These are phyloP conservation scores for Eupithecia exiguata DNA, from an alignment of 2,888 invertebrate genomes.

Conservation along the genomic window DNA sequence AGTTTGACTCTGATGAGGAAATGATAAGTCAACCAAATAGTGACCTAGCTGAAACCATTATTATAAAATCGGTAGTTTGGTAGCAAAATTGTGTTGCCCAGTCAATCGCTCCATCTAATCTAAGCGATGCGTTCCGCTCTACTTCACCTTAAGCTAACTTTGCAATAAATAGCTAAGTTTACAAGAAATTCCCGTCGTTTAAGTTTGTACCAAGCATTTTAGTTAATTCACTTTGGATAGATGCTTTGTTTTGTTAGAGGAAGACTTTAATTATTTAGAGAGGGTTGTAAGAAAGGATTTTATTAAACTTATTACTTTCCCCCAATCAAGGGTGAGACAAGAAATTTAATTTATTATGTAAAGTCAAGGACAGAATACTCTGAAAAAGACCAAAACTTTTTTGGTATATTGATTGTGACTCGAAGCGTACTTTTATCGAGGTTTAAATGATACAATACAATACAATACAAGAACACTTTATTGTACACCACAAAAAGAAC, in stretches of 20 bases:
- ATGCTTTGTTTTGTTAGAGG: constrained; percentile 22
- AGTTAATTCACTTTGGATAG: constrained; percentile 21
- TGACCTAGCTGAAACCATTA: constrained; percentile 6
- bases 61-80: constrained; percentile 8
- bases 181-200: constrained; percentile 31
- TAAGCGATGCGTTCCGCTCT: constrained; percentile 31
- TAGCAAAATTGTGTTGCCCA: constrained; percentile 33
- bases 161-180: constrained; percentile 21
- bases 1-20: too few relatives aligned
- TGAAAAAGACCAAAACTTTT: not conserved
- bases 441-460: too few relatives aligned
- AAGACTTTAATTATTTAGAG: constrained; percentile 22
- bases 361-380: not conserved
- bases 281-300: constrained; percentile 6
- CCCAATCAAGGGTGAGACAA: not conserved
- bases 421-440: too few relatives aligned
- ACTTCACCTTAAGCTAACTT: constrained; percentile 17
- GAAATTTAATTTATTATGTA: not conserved
- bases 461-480: too few relatives aligned
- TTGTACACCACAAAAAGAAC: too few relatives aligned
- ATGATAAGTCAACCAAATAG: not conserved
- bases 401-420: too few relatives aligned
- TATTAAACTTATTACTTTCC: constrained; percentile 1
- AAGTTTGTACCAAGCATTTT: constrained; percentile 31
- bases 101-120: constrained; percentile 37